These are phyloP conservation scores for Asarcornis scutulata DNA, from an alignment of 2,113 vertebrate species.

Conservation along the genomic window DNA sequence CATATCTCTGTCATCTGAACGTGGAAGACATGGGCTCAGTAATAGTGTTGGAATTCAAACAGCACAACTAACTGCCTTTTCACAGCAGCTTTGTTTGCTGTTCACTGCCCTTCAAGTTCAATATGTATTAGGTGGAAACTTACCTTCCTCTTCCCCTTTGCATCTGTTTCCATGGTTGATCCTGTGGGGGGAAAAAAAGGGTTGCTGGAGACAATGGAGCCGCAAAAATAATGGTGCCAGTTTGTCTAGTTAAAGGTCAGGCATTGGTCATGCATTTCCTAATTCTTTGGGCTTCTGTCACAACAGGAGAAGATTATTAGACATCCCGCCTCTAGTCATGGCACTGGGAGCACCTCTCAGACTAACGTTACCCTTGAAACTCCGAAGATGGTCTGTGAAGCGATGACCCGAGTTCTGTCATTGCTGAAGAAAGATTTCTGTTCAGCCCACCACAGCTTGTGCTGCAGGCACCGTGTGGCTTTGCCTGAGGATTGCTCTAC, in stretches of 20 bases:
- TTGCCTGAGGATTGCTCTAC: background rate
- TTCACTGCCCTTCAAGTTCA: background rate
- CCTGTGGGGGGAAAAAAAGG: background rate
- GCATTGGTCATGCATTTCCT: background rate
- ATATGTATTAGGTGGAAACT: background rate
- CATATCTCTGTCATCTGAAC: background rate
- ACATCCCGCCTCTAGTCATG: constrained; percentile 12
- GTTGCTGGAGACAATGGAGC: background rate
- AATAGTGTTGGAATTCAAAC: background rate
- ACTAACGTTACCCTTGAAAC: background rate
- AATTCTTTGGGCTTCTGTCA: background rate
- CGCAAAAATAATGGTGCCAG: background rate
- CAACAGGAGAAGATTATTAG: background rate
- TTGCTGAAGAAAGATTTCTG: background rate
- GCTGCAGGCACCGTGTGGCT: background rate
- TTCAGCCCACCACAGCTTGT: background rate
- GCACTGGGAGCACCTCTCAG: background rate
- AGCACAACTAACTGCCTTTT: background rate
- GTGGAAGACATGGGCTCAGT: background rate
- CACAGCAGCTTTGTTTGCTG: constrained; percentile 2
- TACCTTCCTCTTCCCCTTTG: background rate
- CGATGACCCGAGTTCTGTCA: background rate
- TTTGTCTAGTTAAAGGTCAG: background rate
- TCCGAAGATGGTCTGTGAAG: background rate
- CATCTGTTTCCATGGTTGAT: background rate